A percentile compares a stretch with the other conserved stretches of the same genome.
These are phyloP conservation scores for Hyphantria cunea DNA, from an alignment of 1,140 invertebrate genomes.

Conservation along the genomic window DNA sequence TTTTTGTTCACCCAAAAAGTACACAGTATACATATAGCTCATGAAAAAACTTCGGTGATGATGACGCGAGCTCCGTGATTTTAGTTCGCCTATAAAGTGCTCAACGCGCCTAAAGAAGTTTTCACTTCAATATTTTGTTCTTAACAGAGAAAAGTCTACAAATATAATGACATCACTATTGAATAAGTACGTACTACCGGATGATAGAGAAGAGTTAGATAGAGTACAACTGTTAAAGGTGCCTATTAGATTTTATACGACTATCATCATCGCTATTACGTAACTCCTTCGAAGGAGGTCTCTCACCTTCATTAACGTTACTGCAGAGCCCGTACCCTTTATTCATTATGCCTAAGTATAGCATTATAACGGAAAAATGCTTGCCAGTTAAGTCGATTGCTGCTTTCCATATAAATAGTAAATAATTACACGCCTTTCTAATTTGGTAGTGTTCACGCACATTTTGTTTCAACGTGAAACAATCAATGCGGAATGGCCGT, in stretches of 20 bases:
- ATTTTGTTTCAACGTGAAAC: conserved; percentile 19
- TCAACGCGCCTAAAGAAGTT: too few species aligned
- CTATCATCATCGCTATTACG: conserved; percentile 62
- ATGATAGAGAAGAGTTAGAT: too few species aligned
- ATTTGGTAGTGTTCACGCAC: conserved; percentile 15
- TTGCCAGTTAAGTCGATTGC: conserved; percentile 24
- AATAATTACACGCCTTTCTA: conserved; percentile 22
- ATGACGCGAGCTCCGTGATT: too few species aligned
- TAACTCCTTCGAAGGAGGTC: conserved; percentile 51
- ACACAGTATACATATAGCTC: too few species aligned
- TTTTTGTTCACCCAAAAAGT: too few species aligned
- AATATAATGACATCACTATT: too few species aligned
- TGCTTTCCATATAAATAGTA: conserved; percentile 27
- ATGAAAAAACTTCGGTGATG: too few species aligned
- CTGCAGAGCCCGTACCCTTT: conserved; percentile 41
- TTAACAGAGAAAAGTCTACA: too few species aligned
- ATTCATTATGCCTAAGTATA: conserved; percentile 50
- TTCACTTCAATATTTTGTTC: too few species aligned
- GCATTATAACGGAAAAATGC: conserved; percentile 37
- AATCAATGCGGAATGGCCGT: conserved; percentile 13
- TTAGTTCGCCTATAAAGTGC: too few species aligned
- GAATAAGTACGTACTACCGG: too few species aligned
- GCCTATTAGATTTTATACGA: conserved; percentile 68
- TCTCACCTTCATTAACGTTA: conserved; percentile 60
- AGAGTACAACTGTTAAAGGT: conserved; percentile 46